Percentiles rank a stretch among this genome's conserved stretches.
Evolutionary conservation across 2,888 invertebrate species (phyloP).

Genomic region (Cerastoderma edule): DNA sequence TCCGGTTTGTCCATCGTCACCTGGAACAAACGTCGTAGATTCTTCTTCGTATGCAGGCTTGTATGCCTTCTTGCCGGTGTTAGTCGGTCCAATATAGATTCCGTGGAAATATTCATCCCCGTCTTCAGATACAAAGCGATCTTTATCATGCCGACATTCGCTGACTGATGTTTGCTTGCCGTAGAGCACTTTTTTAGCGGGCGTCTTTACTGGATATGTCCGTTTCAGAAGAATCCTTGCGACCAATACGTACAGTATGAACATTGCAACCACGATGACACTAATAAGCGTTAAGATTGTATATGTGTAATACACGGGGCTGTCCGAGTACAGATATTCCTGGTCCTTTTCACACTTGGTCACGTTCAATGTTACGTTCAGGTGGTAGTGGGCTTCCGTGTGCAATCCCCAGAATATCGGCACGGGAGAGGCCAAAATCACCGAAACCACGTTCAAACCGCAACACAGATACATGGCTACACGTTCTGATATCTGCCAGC

Average conservation of each 20-base stretch:
- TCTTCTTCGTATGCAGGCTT: background rate
- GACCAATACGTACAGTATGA: slow-evolving; percentile 26
- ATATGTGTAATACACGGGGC: slow-evolving; percentile 18
- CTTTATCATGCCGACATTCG: background rate
- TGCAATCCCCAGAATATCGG: slow-evolving; percentile 30
- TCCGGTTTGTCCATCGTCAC: background rate
- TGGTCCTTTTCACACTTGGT: slow-evolving; percentile 42
- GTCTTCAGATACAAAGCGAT: background rate
- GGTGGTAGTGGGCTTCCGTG: background rate
- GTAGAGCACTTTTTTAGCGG: too few relatives aligned
- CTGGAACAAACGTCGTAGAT: background rate
- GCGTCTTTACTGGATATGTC: too few relatives aligned
- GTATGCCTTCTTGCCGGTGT: background rate
- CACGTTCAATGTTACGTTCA: slow-evolving; percentile 15
- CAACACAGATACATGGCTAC: slow-evolving; percentile 18
- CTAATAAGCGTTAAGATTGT: background rate
- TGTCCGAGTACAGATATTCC: background rate
- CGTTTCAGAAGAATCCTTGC: slow-evolving; percentile 13
- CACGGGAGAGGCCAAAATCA: slow-evolving; percentile 24
- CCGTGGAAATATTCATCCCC: slow-evolving; percentile 2
- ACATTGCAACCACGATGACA: slow-evolving; percentile 13
- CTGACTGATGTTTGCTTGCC: too few relatives aligned
- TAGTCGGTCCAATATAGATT: slow-evolving; percentile 4
- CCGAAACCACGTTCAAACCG: background rate
- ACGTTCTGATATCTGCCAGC: slow-evolving; percentile 27